Evolutionary conservation across 2,113 vertebrate genomes (phyloP).

Genomic region (Scalopus aquaticus): DNA sequence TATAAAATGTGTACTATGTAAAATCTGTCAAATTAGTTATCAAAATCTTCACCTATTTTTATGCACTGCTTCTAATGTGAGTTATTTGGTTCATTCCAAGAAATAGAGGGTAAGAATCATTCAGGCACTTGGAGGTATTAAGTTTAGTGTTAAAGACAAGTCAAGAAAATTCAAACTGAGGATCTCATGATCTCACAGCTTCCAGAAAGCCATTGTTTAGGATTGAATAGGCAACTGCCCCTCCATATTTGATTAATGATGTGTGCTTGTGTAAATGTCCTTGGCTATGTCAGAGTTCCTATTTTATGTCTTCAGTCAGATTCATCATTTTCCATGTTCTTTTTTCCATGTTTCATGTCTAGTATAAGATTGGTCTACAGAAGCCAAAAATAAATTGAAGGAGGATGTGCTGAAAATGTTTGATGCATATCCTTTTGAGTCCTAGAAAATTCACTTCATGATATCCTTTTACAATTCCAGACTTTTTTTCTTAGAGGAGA

Average conservation of each 20-base stretch:
- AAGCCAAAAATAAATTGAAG: conserved; percentile 83
- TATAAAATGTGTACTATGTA: background rate
- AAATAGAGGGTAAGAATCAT: background rate
- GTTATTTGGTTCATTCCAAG: background rate
- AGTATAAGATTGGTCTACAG: conserved; percentile 59
- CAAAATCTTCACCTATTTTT: background rate
- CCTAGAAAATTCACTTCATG: conserved; percentile 69
- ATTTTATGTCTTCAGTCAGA: conserved; percentile 67
- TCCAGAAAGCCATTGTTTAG: conserved; percentile 30
- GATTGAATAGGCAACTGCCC: background rate
- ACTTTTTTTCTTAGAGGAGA: conserved; percentile 65
- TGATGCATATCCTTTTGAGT: conserved; percentile 66
- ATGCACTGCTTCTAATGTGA: background rate
- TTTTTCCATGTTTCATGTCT: conserved; percentile 68
- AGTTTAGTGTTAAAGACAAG: conserved; percentile 34
- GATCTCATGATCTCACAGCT: background rate
- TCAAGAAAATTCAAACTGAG: conserved; percentile 36
- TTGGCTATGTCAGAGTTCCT: conserved; percentile 68
- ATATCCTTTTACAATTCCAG: conserved; percentile 50
- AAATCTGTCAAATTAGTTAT: conserved; percentile 10
- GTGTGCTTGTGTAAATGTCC: conserved; percentile 41
- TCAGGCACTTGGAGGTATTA: background rate
- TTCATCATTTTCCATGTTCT: conserved; percentile 65
- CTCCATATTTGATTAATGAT: conserved; percentile 34
- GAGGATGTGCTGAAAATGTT: conserved; percentile 74